Percentiles rank a stretch among this genome's conserved stretches.
phyloP scores from a whole-genome alignment of 2,888 invertebrate species.

The Epistrophella euchroma region DNA sequence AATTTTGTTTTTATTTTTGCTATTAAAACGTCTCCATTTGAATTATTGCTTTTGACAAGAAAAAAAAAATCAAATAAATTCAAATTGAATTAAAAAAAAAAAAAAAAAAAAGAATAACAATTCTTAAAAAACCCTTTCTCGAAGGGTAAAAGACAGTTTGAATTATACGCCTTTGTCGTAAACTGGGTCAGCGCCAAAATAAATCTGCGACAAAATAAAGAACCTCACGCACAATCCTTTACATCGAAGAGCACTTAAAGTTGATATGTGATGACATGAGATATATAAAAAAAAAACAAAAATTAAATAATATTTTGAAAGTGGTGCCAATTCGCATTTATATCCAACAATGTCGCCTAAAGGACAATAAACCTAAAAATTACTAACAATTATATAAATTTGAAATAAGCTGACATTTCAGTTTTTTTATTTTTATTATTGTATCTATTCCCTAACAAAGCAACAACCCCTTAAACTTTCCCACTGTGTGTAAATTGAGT shows the following conservation, averaged over 20 bases:
- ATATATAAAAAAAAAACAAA: not conserved
- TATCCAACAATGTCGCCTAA: conserved; percentile 30
- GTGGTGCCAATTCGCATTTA: conserved; percentile 42
- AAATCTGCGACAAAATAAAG: not conserved
- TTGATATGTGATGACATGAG: not conserved
- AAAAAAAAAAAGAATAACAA: too few relatives aligned
- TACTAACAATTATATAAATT: conserved; percentile 36
- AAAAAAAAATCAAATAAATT: too few relatives aligned
- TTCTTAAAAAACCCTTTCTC: too few relatives aligned
- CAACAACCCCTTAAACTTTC: not conserved
- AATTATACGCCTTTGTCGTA: not conserved
- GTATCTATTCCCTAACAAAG: not conserved
- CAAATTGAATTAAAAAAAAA: too few relatives aligned
- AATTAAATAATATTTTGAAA: conserved; percentile 44
- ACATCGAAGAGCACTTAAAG: not conserved
- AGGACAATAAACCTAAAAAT: conserved; percentile 49
- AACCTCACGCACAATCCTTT: not conserved
- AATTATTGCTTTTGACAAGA: too few relatives aligned
- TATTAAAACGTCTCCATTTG: too few relatives aligned
- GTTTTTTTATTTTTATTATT: conserved; percentile 30
- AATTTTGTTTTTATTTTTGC: too few relatives aligned
- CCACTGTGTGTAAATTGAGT: not conserved
- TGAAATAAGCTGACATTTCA: conserved; percentile 39
- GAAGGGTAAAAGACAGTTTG: not conserved
- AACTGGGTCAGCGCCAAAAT: not conserved